phyloP scores from a whole-genome alignment of 2,797 vertebrate species.

The Hapalemur alaotrensis region DNA sequence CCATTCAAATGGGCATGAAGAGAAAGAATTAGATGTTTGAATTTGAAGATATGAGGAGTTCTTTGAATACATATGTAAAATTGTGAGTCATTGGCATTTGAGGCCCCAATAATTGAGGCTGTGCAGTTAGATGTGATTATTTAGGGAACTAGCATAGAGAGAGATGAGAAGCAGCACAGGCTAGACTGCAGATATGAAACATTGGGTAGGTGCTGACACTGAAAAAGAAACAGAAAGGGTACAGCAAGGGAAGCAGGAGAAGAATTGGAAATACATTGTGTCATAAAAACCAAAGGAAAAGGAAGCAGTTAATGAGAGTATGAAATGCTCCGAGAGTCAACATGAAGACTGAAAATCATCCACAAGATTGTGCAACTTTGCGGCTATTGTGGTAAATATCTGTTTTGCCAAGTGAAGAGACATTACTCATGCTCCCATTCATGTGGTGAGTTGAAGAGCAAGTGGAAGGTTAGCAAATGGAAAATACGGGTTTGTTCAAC shows the following conservation, averaged over 20 bases:
- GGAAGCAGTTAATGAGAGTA: background rate
- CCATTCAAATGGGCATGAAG: background rate
- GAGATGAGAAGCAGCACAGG: background rate
- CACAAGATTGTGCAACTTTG: background rate
- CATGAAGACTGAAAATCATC: background rate
- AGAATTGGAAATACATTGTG: background rate
- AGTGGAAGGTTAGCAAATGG: background rate
- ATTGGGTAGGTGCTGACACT: background rate
- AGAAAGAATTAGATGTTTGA: background rate
- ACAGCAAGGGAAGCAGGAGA: background rate
- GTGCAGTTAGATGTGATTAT: background rate
- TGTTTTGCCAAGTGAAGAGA: background rate
- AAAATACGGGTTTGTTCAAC: background rate
- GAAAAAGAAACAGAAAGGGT: background rate
- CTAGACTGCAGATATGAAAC: background rate
- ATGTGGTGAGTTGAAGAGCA: background rate
- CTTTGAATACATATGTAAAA: background rate
- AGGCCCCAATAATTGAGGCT: background rate
- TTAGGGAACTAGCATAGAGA: background rate
- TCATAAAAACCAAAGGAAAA: background rate
- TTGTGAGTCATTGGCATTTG: background rate
- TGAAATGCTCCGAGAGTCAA: background rate
- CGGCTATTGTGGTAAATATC: background rate
- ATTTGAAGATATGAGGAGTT: background rate
- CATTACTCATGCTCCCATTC: background rate